A percentile compares a stretch with the other conserved stretches of the same genome.
Conservation (phyloP, 1,140 invertebrate species). For the Medauroidea extradentata region DNA sequence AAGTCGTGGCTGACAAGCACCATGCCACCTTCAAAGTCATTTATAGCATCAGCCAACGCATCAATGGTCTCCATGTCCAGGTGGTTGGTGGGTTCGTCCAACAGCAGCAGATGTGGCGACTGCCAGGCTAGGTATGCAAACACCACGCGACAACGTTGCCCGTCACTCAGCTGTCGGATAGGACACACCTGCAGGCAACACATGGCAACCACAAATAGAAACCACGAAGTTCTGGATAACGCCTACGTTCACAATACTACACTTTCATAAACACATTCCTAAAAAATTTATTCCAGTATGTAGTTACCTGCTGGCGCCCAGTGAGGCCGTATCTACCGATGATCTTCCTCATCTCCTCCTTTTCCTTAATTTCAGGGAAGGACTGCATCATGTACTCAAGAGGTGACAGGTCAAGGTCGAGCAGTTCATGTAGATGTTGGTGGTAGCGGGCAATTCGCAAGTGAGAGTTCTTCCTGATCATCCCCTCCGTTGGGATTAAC, state of each 20-base stretch:
- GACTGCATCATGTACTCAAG: conserved; percentile 97
- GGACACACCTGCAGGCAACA: conserved; percentile 79
- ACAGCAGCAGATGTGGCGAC: conserved; percentile 85
- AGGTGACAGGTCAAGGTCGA: conserved; percentile 92
- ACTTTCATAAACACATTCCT: too few species aligned
- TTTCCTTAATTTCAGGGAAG: conserved; percentile 96
- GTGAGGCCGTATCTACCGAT: conserved; percentile 97
- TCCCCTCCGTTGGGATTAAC: conserved; percentile 89
- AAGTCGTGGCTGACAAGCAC: conserved; percentile 98
- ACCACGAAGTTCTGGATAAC: too few species aligned
- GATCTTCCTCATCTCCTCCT: conserved; percentile 98
- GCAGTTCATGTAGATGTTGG: conserved; percentile 95
- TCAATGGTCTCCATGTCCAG: conserved; percentile 99
- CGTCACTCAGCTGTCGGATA: conserved; percentile 95
- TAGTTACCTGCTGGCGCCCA: conserved; percentile 86
- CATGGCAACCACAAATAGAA: too few species aligned
- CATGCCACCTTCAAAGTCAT: conserved; percentile 97
- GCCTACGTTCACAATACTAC: too few species aligned
- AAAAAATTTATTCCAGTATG: too few species aligned
- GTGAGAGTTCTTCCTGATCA: conserved; percentile 98
- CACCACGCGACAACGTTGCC: conserved; percentile 96
- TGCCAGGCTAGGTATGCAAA: conserved; percentile 98
- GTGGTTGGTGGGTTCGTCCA: conserved; percentile 99
- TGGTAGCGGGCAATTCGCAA: conserved; percentile 96
- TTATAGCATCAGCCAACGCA: conserved; percentile 94